Base-by-base conservation (phyloP, 2,888 invertebrate species). In the Camponotus fellah region DNA sequence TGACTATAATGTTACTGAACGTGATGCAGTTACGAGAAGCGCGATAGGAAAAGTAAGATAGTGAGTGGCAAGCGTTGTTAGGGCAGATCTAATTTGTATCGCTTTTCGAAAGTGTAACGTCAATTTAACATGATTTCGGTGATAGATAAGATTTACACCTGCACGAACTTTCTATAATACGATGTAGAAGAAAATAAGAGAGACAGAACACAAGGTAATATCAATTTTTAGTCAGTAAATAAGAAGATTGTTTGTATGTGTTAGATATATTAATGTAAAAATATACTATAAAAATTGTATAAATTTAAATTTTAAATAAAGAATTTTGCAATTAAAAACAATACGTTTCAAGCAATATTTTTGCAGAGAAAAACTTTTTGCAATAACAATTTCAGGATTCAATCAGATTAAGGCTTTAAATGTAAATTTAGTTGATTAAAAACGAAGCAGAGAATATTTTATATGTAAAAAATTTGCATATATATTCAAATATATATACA, bases 1-100 rank as follows among this genome's bases (percentile, higher is more conserved):
- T 12, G 12, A 32, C 32, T 14, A 14, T n/a, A 34, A 79, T 58
- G 43, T 71, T 58, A 43, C 34, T 53, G 32, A 58, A 71, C 32
- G 21, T 32, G 43, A 43, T 34, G 43, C n/a, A 75, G 60, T 17
- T 60, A 17, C 12, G 37, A 49, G 75, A 58, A 65, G 17, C 8
- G 34, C 21, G 58, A 69, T 62, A 17, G 43, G 21, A 71, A 69
- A 79, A 56, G 12, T 49, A 40, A 58, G 21, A 65, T 66, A 40
- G 37, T 46, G 17, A 49, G 37, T 62, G 26, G 37, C 64, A 71
- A 79, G 40, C 64, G 79, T 56, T 71, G 37, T 76, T 46, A 37
- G 21, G 21, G 37, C 56, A 58, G 53, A 83, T 80, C 56, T 83
- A 71, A 80, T 83, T 79, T 83, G 65, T 80, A 71, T 71, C 43